Evolutionary conservation across 1,140 invertebrate species (phyloP).

Genomic region (Nephotettix cincticeps): DNA sequence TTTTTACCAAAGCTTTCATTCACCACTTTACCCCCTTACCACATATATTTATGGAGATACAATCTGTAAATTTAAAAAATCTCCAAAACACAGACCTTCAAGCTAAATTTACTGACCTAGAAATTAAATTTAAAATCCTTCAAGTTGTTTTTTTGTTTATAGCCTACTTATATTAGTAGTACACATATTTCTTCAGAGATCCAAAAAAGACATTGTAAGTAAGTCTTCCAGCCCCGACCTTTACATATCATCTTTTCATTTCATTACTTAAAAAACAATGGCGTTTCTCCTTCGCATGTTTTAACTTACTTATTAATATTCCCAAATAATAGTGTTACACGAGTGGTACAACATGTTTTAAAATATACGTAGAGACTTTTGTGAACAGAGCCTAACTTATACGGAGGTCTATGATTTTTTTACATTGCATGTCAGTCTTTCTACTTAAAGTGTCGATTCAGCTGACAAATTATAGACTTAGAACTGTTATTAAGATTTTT

Average conservation of each 20-base stretch:
- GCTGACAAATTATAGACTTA: slow-evolving; percentile 1
- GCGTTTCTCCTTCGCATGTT: not conserved
- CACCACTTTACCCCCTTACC: no score
- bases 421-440: slow-evolving; percentile 9
- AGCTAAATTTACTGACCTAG: no score
- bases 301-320: not conserved
- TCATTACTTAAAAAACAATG: not conserved
- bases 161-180: no score
- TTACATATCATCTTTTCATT: slow-evolving; percentile 6
- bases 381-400: not conserved
- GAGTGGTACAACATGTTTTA: not conserved
- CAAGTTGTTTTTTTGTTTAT: no score
- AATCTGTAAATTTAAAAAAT: no score
- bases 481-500: slow-evolving; percentile 1
- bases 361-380: not conserved
- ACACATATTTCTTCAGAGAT: not conserved
- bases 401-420: not conserved
- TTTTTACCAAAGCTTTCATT: no score
- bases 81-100: no score
- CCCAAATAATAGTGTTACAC: not conserved
- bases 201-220: not conserved
- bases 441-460: not conserved
- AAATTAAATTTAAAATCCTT: no score
- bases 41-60: no score
- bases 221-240: not conserved